These are phyloP conservation scores for Atherinomorus stipes DNA, from an alignment of 2,113 vertebrate genomes.

Conservation along the genomic window DNA sequence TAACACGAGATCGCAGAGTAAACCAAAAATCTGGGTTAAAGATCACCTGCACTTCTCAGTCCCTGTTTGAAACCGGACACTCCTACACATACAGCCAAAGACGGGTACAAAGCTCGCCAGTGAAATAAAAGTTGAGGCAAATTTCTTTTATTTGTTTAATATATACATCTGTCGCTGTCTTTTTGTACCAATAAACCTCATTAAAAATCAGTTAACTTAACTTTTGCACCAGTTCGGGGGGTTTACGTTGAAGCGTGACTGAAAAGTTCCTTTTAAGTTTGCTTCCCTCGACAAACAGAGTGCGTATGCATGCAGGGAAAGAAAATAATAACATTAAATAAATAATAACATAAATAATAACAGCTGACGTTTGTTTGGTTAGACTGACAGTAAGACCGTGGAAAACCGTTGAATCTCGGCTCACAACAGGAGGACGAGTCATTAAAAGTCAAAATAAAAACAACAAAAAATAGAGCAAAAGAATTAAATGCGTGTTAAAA, in stretches of 20 bases:
- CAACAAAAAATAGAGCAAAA: background rate
- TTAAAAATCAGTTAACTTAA: too few species aligned
- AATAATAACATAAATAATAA: too few species aligned
- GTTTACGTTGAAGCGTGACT: background rate
- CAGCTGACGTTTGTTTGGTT: background rate
- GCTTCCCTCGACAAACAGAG: too few species aligned
- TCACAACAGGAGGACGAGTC: background rate
- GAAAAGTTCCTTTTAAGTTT: background rate
- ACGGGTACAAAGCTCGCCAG: background rate
- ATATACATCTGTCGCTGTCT: too few species aligned
- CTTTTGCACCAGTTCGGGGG: background rate
- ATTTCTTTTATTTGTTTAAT: background rate
- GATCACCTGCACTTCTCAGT: slow-evolving; percentile 20
- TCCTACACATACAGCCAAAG: background rate
- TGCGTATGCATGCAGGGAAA: background rate
- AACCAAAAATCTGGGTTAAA: slow-evolving; percentile 50
- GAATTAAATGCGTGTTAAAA: too few species aligned
- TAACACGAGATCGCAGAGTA: background rate
- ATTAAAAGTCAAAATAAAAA: background rate
- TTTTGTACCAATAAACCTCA: too few species aligned
- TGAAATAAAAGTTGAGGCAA: background rate
- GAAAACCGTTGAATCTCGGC: background rate
- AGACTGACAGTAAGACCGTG: background rate
- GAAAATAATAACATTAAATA: too few species aligned
- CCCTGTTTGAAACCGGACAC: slow-evolving; percentile 47